A percentile compares a stretch with the other conserved stretches of the same genome.
Evolutionary conservation across 92 coral and sea anemone species (phyloP).

Genomic region (Actinernus sp.): DNA sequence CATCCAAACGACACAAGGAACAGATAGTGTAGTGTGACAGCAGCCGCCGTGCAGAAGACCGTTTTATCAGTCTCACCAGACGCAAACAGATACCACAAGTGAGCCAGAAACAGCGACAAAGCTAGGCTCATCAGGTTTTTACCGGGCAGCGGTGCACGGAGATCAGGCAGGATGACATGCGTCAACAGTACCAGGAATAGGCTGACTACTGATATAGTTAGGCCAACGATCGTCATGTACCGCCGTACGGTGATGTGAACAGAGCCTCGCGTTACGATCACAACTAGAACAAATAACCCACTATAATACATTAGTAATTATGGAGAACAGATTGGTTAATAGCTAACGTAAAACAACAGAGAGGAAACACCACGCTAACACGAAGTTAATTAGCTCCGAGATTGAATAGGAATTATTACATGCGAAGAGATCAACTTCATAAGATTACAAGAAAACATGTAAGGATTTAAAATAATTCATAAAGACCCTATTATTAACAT

Average conservation of each 20-base stretch:
- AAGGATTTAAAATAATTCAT: too few species aligned
- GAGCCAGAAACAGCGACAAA: constrained; percentile 81
- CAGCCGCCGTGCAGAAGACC: constrained; percentile 66
- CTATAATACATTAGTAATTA: too few species aligned
- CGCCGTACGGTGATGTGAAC: constrained; percentile 33
- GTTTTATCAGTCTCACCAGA: constrained; percentile 83
- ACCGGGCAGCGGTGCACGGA: constrained; percentile 91
- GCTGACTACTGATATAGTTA: constrained; percentile 65
- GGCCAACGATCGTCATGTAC: constrained; percentile 74
- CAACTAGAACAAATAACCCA: too few species aligned
- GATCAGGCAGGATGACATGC: constrained; percentile 74
- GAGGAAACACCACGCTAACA: too few species aligned
- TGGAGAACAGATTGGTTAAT: too few species aligned
- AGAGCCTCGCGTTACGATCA: not conserved
- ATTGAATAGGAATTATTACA: too few species aligned
- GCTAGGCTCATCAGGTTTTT: constrained; percentile 90
- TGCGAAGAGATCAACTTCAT: too few species aligned
- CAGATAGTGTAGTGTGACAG: constrained; percentile 77
- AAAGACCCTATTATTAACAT: too few species aligned
- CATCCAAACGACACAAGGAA: constrained; percentile 88
- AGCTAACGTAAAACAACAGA: too few species aligned
- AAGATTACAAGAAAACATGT: too few species aligned
- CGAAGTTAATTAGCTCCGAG: too few species aligned
- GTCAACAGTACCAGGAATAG: constrained; percentile 66
- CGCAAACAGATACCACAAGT: constrained; percentile 82